Evolutionary conservation across 2,888 invertebrate genomes (phyloP), one percentile per base, ranked within the genome.

Genomic region (Hyposoter didymator): DNA sequence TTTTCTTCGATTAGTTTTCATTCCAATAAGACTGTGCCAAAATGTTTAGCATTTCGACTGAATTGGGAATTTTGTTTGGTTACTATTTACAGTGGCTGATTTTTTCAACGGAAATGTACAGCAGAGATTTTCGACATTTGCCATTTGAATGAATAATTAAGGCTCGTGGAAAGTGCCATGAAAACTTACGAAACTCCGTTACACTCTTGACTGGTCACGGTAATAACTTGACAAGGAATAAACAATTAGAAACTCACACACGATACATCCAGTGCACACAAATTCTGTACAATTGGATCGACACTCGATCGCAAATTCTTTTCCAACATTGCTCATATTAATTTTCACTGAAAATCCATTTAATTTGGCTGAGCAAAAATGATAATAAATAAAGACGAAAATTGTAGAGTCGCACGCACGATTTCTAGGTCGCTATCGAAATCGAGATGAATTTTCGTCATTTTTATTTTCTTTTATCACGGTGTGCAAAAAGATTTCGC

Each of bases 271-370:
- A 59, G 74, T 73, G 10, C 62, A 75, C 70, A 47, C 19, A 59
- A 75, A 14, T 64, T 79, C 66, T 82, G 82, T 76, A 85, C 79
- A 82, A 82, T 72, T 76, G 32, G 10, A 45, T 81, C 47, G 19
- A 59, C 19, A 28, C 59, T 52, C 73, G n/a, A 72, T 76, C 14
- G 32, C 10, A 66, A 73, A 55, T 76, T 35, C 22, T 47, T 64
- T 74, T 73, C 62, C 62, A 0, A 39, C 35, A 17, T 47, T 66
- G 7, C 35, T 12, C 32, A 17, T 70, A 22, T 35, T 28, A 19
- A 19, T 62, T 69, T 62, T 59, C 2, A 8, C 32, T 12, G 14
- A 45, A n/a, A 72, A 22, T 64, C 43, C 6, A 43, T 76, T 43
- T 62, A 28, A 64, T 64, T 80, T 70, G n/a, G 43, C 59, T 49